phyloP scores from a whole-genome alignment of 2,113 vertebrate species.

The Thermophis baileyi region DNA sequence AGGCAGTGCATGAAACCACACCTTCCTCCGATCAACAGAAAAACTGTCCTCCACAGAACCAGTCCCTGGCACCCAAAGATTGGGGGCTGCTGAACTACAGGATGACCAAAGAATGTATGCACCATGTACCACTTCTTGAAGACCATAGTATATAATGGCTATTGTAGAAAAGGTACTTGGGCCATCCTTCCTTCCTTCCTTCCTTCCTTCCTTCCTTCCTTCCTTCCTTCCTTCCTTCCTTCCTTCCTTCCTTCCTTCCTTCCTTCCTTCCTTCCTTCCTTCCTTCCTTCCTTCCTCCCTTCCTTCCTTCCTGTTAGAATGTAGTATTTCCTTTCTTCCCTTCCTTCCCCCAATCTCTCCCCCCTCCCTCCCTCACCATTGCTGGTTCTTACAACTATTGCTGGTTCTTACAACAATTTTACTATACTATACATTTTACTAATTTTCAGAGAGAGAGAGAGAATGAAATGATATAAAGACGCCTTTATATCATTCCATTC shows the following conservation, averaged over 20 bases:
- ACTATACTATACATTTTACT: no score
- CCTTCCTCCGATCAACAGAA: not conserved
- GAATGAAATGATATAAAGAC: no score
- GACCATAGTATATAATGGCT: not conserved
- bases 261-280: no score
- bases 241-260: no score
- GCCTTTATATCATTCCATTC: no score
- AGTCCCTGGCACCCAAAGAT: not conserved
- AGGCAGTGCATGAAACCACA: not conserved
- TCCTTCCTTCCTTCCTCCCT: no score
- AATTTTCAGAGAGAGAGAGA: no score
- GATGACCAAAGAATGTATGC: not conserved
- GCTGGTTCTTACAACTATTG: no score
- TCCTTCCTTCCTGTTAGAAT: no score
- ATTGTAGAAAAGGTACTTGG: not conserved
- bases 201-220: not conserved
- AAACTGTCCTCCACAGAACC: not conserved
- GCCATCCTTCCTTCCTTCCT: not conserved
- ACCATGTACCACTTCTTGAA: not conserved
- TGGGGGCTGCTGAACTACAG: not conserved
- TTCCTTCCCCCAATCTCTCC: no score
- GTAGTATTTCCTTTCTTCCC: no score
- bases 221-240: not conserved
- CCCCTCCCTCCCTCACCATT: rapidly evolving
- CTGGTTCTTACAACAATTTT: no score